Evolutionary conservation across 1,140 invertebrate species (phyloP), one percentile per base, ranked within the genome.

Genomic region (Caenorhabditis remanei): DNA sequence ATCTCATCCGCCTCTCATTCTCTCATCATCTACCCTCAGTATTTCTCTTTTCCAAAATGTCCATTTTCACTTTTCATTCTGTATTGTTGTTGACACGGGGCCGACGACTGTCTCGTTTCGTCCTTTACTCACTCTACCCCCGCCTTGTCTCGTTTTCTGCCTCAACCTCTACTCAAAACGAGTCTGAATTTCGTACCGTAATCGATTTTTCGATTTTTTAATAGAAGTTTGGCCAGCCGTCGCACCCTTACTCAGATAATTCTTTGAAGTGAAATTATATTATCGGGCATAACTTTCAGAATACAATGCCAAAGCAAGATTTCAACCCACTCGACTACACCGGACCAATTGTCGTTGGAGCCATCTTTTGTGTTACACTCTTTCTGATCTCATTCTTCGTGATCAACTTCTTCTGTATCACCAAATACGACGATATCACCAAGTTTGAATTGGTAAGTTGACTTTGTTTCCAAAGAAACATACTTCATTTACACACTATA

Each of bases 341-440:
- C 8, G 90, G 85, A 48, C 90, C 90, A 14, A 9, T 91, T n/a
- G 87, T 91, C 5, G 90, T 92, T 14, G 91, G 90, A 16, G 7
- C 88, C 14, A 87, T 91, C 43, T 91, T 91, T 82, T 89, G 90
- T 13, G 65, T 91, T 63, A 50, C 82, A n/a, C 86, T 89, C 13
- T 84, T 90, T 6, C 4, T 88, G 43, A 91, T 91, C 71, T 92
- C 90, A 0, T 91, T 91, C 88, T 90, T 89, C 14, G 85, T 90
- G 21, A 91, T 91, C 88, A 91, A 91, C 84, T 91, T 88, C 85
- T 91, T 90, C 88, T 91, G 91, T 46, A 92, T 91, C 83, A 90
- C 89, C 16, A 88, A 91, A 71, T 90, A 91, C 83, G 91, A 91
- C 84, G 91, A 91, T 82, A 86, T 91, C 53, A 91, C 91, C 8